These are phyloP conservation scores for Molorchus minor DNA, from an alignment of 2,888 invertebrate genomes.

Conservation along the genomic window DNA sequence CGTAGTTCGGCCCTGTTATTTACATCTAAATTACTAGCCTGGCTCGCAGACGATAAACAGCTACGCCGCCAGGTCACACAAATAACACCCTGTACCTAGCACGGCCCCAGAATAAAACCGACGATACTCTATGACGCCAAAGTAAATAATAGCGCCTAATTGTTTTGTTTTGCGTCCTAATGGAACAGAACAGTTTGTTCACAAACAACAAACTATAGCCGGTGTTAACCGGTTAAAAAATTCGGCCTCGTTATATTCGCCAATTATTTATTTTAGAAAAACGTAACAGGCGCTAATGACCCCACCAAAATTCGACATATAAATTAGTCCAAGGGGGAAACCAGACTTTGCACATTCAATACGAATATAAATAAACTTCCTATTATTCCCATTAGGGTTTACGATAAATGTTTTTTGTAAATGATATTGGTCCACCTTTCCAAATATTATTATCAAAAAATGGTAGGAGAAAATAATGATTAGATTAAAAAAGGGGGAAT, in stretches of 20 bases:
- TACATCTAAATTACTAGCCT: too few relatives aligned
- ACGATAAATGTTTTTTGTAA: too few relatives aligned
- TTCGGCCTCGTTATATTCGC: constrained; percentile 17
- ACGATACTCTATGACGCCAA: constrained; percentile 10
- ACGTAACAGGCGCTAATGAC: constrained; percentile 18
- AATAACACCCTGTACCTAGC: not conserved
- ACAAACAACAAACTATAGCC: constrained; percentile 10
- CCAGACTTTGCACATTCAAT: too few relatives aligned
- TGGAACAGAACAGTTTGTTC: constrained; percentile 13
- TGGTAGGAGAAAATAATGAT: too few relatives aligned
- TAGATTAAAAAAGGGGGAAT: too few relatives aligned
- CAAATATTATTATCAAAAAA: too few relatives aligned
- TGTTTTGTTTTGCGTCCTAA: constrained; percentile 25
- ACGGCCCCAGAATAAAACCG: not conserved
- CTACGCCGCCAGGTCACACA: too few relatives aligned
- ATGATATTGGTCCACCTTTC: too few relatives aligned
- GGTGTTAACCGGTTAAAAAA: constrained; percentile 21
- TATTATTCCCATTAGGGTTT: too few relatives aligned
- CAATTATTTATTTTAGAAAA: constrained; percentile 27
- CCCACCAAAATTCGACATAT: constrained; percentile 13
- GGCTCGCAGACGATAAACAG: too few relatives aligned
- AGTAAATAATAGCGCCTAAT: constrained; percentile 24
- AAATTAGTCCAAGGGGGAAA: not conserved
- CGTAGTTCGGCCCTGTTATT: too few relatives aligned
- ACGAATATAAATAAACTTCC: too few relatives aligned